These are phyloP conservation scores for Scaptomyza montana DNA, from an alignment of 1,140 invertebrate genomes.

Conservation along the genomic window DNA sequence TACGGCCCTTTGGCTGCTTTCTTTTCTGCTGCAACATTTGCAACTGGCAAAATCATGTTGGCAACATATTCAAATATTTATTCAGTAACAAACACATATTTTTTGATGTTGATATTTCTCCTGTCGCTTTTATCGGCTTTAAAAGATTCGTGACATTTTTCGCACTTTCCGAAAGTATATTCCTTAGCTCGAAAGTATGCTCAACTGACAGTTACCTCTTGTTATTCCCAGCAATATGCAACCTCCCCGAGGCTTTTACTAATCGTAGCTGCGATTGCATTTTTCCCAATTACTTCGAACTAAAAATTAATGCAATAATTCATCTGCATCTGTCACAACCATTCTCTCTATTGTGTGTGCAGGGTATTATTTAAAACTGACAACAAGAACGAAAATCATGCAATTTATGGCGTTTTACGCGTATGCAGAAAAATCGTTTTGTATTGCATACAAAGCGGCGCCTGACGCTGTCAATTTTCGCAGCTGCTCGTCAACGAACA, in stretches of 20 bases:
- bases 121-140: slow-evolving; percentile 26
- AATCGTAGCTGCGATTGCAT: too few relatives aligned
- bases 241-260: too few relatives aligned
- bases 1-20: too few relatives aligned
- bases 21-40: slow-evolving; percentile 3
- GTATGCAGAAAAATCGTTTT: slow-evolving; percentile 47
- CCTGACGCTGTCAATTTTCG: slow-evolving; percentile 48
- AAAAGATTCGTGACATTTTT: slow-evolving; percentile 51
- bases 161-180: slow-evolving; percentile 17
- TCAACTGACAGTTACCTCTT: slow-evolving; percentile 1
- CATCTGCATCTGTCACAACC: not conserved
- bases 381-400: slow-evolving; percentile 49
- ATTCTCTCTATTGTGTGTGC: too few relatives aligned
- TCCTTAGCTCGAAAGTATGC: too few relatives aligned
- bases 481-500: slow-evolving; percentile 37
- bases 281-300: too few relatives aligned
- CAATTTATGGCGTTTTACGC: slow-evolving; percentile 75
- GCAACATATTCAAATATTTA: slow-evolving; percentile 63
- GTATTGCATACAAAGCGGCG: slow-evolving; percentile 60
- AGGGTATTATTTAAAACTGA: slow-evolving; percentile 52
- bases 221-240: not conserved
- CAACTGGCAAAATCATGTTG: slow-evolving; percentile 27
- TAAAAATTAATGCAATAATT: not conserved
- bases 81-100: slow-evolving; percentile 57
- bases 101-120: slow-evolving; percentile 43